A percentile compares a stretch with the other conserved stretches of the same genome.
phyloP scores from a whole-genome alignment of 2,888 invertebrate genomes.

The Bellardia pandia region DNA sequence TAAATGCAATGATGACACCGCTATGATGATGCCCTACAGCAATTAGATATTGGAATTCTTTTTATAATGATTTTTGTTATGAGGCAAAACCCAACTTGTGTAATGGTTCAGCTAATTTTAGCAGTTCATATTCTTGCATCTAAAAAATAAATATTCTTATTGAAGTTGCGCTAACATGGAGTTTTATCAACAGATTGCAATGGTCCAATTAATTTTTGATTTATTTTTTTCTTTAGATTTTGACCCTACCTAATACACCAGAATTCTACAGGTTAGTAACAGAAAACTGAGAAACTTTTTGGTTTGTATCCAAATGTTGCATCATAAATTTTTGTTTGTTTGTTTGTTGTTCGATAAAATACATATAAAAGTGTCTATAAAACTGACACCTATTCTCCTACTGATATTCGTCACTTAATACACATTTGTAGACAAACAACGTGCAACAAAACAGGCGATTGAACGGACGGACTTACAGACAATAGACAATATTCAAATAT shows the following conservation, averaged over 20 bases:
- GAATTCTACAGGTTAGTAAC: neutral
- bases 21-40: constrained; percentile 9
- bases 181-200: no score
- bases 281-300: constrained; percentile 1
- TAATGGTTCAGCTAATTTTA: no score
- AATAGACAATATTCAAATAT: constrained; percentile 57
- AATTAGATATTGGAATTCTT: neutral
- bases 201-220: no score
- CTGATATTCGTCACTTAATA: constrained; percentile 68
- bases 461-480: neutral
- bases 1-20: neutral
- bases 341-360: constrained; percentile 42
- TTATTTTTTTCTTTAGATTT: no score
- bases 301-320: constrained; percentile 52
- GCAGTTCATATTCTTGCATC: no score
- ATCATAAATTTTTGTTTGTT: constrained; percentile 33
- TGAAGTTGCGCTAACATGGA: no score
- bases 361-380: constrained; percentile 65
- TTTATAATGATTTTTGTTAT: neutral
- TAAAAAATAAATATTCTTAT: no score
- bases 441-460: neutral
- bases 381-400: constrained; percentile 69
- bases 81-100: no score
- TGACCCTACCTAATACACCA: neutral
- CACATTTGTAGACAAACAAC: constrained; percentile 15